A percentile compares a stretch with the other conserved stretches of the same genome.
Conservation (phyloP, 2,113 vertebrate genomes). For the Crotalus horridus region DNA sequence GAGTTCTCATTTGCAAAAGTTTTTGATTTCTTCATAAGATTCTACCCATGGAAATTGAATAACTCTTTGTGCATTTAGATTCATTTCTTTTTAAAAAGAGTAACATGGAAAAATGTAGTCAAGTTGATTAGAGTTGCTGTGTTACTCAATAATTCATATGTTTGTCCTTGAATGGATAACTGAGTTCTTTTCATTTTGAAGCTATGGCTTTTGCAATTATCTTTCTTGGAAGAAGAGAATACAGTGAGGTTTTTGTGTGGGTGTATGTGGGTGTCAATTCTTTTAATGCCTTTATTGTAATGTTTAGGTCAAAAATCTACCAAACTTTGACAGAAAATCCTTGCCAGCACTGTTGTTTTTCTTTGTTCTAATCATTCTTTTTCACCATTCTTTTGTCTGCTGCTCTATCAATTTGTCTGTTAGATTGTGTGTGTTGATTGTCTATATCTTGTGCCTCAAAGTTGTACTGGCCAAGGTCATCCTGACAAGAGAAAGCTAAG, state of each 20-base stretch:
- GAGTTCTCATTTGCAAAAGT: slow-evolving; percentile 16
- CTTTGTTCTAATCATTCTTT: slow-evolving; percentile 16
- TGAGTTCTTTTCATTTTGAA: slow-evolving; percentile 27
- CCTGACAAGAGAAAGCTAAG: background rate
- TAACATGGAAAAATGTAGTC: background rate
- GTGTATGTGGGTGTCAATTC: background rate
- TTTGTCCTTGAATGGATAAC: slow-evolving; percentile 29
- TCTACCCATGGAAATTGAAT: slow-evolving; percentile 32
- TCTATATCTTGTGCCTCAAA: slow-evolving; percentile 4
- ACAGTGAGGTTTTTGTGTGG: background rate
- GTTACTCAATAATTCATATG: background rate
- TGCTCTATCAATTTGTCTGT: slow-evolving; percentile 15
- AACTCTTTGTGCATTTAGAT: background rate
- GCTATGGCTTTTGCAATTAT: slow-evolving; percentile 26
- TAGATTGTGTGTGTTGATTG: background rate
- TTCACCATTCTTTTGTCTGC: slow-evolving; percentile 24
- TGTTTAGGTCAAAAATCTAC: background rate
- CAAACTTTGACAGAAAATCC: background rate
- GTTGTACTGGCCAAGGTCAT: slow-evolving; percentile 6
- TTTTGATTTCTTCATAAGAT: slow-evolving; percentile 39
- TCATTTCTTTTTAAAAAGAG: background rate
- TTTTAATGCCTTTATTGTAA: slow-evolving; percentile 10
- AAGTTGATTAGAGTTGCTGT: background rate
- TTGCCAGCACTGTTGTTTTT: slow-evolving; percentile 18
- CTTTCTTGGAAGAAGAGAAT: slow-evolving; percentile 13